These are phyloP conservation scores for Drosophila atroscutellata DNA, from an alignment of 2,888 invertebrate genomes.

Conservation along the genomic window DNA sequence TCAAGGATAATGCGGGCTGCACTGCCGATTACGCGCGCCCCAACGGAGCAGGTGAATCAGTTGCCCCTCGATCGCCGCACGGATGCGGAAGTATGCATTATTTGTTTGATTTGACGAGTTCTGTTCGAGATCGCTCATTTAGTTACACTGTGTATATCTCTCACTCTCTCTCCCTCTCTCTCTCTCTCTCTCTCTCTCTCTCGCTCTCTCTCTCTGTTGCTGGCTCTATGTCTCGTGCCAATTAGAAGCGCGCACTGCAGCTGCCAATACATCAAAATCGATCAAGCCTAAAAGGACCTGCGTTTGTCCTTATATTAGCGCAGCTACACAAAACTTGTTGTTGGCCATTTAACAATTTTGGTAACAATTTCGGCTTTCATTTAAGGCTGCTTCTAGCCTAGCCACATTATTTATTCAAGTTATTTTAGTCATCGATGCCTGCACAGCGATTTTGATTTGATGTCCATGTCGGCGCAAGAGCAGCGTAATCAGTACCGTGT, in stretches of 20 bases:
- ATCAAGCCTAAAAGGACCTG: conserved; percentile 1
- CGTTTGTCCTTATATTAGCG: not conserved
- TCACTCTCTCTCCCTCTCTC: not conserved
- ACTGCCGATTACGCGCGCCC: conserved; percentile 46
- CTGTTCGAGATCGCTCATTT: not conserved
- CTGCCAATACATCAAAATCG: conserved; percentile 41
- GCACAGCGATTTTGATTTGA: conserved; percentile 12
- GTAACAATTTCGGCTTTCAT: not conserved
- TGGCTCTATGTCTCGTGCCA: conserved; percentile 7
- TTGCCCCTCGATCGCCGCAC: conserved; percentile 12
- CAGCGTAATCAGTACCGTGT: conserved; percentile 40
- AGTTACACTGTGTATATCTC: not conserved
- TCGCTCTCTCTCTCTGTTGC: not conserved
- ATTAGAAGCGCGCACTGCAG: conserved; percentile 36
- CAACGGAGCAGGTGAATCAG: conserved; percentile 75
- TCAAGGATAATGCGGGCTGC: conserved; percentile 75
- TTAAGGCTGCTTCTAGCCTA: not conserved
- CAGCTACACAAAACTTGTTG: not conserved
- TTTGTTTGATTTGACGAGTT: conserved; percentile 64
- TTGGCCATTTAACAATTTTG: not conserved
- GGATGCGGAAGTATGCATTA: conserved; percentile 77
- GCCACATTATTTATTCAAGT: not conserved
- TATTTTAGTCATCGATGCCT: not conserved
- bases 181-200: not conserved
- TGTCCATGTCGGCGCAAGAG: conserved; percentile 21